These are phyloP conservation scores for Psephotus haematonotus DNA, from an alignment of 2,113 vertebrate genomes.

Conservation along the genomic window DNA sequence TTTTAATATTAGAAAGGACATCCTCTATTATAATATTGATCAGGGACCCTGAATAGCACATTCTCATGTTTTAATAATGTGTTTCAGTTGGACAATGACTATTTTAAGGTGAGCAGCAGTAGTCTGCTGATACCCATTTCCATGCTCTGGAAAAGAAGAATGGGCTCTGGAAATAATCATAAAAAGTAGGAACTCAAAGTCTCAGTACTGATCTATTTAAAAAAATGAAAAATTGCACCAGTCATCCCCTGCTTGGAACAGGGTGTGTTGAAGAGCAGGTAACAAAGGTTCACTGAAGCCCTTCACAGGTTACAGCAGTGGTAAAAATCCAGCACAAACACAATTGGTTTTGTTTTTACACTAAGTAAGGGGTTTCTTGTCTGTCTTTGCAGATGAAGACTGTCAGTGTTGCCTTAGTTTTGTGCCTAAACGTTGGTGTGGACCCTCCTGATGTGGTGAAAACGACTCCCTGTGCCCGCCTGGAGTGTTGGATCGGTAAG, in stretches of 20 bases:
- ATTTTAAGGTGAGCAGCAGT: conserved; percentile 15
- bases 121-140: background rate
- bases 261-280: background rate
- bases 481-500: conserved; percentile 99
- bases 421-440: conserved; percentile 97
- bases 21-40: background rate
- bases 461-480: conserved; percentile 93
- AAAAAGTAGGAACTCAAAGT: conserved; percentile 13
- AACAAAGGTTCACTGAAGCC: background rate
- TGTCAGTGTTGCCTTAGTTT: conserved; percentile 95
- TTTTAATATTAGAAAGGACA: background rate
- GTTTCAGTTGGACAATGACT: conserved; percentile 31
- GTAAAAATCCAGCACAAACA: background rate
- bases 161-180: conserved; percentile 46
- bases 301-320: background rate
- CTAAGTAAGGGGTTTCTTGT: background rate
- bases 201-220: background rate
- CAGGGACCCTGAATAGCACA: conserved; percentile 11
- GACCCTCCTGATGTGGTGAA: conserved; percentile 98
- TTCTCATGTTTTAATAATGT: conserved; percentile 50
- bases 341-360: background rate
- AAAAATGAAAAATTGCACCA: background rate
- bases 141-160: conserved; percentile 21
- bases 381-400: conserved; percentile 92
- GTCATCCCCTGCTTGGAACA: background rate